These are phyloP conservation scores for Semnornis frantzii DNA, from an alignment of 2,113 vertebrate species.

Conservation along the genomic window DNA sequence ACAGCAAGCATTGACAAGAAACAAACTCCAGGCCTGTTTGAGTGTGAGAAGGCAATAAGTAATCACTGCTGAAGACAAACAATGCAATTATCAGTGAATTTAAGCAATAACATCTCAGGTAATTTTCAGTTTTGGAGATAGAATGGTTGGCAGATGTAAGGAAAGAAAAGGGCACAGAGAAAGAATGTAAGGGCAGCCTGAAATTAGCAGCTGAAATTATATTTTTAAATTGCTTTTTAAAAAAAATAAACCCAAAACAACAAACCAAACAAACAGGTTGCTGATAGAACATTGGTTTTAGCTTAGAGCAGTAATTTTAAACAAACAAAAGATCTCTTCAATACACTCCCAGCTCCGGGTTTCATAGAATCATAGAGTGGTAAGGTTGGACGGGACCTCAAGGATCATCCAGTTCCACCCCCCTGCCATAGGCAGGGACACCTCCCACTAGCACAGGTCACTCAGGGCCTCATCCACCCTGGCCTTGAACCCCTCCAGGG, in stretches of 20 bases:
- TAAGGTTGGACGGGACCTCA: too few species aligned
- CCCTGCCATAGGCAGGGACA: too few species aligned
- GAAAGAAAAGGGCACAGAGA: not conserved
- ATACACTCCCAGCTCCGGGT: not conserved
- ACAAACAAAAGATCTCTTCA: not conserved
- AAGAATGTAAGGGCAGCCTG: not conserved
- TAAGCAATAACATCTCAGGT: not conserved
- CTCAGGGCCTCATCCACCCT: too few species aligned
- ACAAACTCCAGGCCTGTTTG: not conserved
- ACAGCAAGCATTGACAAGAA: not conserved
- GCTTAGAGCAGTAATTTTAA: constrained; percentile 24
- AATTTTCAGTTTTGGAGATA: not conserved
- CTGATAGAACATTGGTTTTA: constrained; percentile 39
- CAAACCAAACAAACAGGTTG: not conserved
- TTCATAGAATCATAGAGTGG: not conserved
- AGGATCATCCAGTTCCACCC: too few species aligned
- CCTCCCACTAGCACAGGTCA: too few species aligned
- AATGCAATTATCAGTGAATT: not conserved
- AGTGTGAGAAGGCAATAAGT: not conserved
- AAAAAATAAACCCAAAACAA: not conserved
- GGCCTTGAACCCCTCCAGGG: too few species aligned
- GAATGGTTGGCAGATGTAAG: not conserved
- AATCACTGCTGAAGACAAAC: not conserved
- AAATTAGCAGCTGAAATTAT: constrained; percentile 7
- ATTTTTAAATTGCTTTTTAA: constrained; percentile 22